Evolutionary conservation across 1,140 invertebrate genomes (phyloP).

Genomic region (Drosophila rufa): DNA sequence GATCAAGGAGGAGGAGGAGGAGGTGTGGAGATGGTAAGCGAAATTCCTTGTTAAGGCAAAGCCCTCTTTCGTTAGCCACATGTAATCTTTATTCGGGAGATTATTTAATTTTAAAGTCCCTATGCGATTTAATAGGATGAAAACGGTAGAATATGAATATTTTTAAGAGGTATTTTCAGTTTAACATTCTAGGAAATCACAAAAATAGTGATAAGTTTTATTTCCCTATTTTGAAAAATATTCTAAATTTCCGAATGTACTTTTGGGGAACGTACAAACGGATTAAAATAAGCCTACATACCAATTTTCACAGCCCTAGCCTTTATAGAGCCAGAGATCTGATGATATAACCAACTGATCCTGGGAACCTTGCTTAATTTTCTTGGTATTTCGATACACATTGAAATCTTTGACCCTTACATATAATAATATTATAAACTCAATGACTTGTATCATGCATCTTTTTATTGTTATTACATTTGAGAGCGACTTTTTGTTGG

Average conservation of each 20-base stretch:
- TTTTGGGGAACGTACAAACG: not conserved
- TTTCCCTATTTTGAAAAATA: too few species aligned
- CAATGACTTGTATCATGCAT: not conserved
- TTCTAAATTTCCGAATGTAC: not conserved
- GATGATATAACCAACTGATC: not conserved
- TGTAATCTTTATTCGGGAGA: too few species aligned
- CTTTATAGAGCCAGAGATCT: not conserved
- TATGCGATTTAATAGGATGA: too few species aligned
- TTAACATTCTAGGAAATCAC: too few species aligned
- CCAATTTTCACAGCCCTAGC: not conserved
- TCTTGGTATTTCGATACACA: not conserved
- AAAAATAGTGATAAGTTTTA: too few species aligned
- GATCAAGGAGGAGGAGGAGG: slow-evolving; percentile 90
- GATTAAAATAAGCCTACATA: not conserved
- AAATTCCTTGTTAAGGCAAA: not conserved
- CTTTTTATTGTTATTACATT: not conserved
- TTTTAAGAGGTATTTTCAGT: too few species aligned
- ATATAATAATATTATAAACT: not conserved
- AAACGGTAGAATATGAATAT: too few species aligned
- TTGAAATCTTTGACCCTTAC: not conserved
- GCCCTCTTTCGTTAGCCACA: too few species aligned
- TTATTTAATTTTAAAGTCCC: too few species aligned
- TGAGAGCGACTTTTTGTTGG: not conserved
- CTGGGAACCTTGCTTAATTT: not conserved
- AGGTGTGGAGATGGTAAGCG: slow-evolving; percentile 97